Evolutionary conservation across 2,797 vertebrate genomes (phyloP), one percentile per base, ranked within the genome.

Genomic region (Siniperca scherzeri): DNA sequence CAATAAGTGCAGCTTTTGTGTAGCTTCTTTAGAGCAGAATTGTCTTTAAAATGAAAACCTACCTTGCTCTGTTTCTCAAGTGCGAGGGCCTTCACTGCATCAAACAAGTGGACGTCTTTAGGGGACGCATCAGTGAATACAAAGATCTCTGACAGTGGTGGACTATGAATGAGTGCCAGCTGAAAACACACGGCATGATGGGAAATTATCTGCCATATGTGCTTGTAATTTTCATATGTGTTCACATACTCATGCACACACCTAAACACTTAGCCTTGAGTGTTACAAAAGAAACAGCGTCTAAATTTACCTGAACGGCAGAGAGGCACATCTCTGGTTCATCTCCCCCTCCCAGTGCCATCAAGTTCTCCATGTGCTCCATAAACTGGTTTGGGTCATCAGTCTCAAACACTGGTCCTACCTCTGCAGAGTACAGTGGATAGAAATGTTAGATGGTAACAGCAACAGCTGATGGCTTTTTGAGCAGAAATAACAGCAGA

Each of bases 251-350:
- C 25, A 60, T 13, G 9, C 9, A 74, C 11, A 55, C 33, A 30
- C 16, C 11, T 19, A 25, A 48, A 36, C 25, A 10, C 11, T n/a
- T 57, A 0, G 8, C 14, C 10, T 8, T 7, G 11, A 36, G 4
- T 25, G 6, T 19, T 16, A 30, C 4, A 52, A 22, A 62, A 68
- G 4, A 72, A 67, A 36, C 19, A 27, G 22, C 5, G 0, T 80
- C 6, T 21, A 12, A 53, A 66, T 27, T 21, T 85, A 98, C 97
- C 95, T 96, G 96, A 68, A 98, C 70, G 2, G 96, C 97, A 38
- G 97, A 97, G 38, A 98, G 91, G 88, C 97, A 97, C 97, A 98
- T 98, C 92, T 98, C 97, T 0, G 97, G 97, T 88, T 98, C 97
- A 14, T 98, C 97, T 60, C 97, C 96, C 79, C 97, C 97, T 42